Percentiles rank a stretch among this genome's conserved stretches.
Conservation (phyloP, 2,888 invertebrate species). For the Eucera pruinosa region DNA sequence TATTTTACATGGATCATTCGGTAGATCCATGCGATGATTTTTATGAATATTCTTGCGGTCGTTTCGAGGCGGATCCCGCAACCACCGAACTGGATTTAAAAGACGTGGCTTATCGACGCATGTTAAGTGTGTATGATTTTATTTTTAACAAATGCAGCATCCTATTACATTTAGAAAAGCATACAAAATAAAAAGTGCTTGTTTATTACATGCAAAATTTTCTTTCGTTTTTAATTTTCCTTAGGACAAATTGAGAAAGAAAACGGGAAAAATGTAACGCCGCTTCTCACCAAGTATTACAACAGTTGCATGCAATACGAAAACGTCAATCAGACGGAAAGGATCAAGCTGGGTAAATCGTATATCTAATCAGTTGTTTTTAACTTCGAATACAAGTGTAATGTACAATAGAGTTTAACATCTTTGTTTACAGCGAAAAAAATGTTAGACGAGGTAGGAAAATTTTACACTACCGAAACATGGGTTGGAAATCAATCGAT, state of each 20-base stretch:
- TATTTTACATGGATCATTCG: slow-evolving; percentile 77
- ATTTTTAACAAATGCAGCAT: neutral
- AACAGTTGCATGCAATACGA: slow-evolving; percentile 74
- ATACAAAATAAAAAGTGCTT: neutral
- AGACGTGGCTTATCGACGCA: slow-evolving; percentile 63
- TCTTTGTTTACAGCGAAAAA: slow-evolving; percentile 61
- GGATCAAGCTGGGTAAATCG: slow-evolving; percentile 61
- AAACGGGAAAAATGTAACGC: slow-evolving; percentile 2
- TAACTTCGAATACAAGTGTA: slow-evolving; percentile 4
- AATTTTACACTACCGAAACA: slow-evolving; percentile 59
- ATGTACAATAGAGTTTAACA: slow-evolving; percentile 30
- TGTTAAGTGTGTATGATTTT: slow-evolving; percentile 63
- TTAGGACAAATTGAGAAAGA: slow-evolving; percentile 64
- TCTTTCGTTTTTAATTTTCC: neutral
- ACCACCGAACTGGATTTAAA: slow-evolving; percentile 63
- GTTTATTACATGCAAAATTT: too few species aligned
- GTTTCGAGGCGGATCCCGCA: slow-evolving; percentile 70
- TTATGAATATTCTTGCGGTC: slow-evolving; percentile 73
- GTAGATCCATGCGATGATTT: slow-evolving; percentile 77
- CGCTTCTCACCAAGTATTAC: slow-evolving; percentile 66
- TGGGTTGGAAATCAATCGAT: slow-evolving; percentile 37
- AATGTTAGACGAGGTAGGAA: slow-evolving; percentile 62
- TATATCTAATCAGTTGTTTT: neutral
- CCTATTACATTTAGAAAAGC: neutral
- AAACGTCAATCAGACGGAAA: slow-evolving; percentile 44